A percentile compares a stretch with the other conserved stretches of the same genome.
Evolutionary conservation across 1,140 invertebrate genomes (phyloP).

Genomic region (Drosophila serrata): DNA sequence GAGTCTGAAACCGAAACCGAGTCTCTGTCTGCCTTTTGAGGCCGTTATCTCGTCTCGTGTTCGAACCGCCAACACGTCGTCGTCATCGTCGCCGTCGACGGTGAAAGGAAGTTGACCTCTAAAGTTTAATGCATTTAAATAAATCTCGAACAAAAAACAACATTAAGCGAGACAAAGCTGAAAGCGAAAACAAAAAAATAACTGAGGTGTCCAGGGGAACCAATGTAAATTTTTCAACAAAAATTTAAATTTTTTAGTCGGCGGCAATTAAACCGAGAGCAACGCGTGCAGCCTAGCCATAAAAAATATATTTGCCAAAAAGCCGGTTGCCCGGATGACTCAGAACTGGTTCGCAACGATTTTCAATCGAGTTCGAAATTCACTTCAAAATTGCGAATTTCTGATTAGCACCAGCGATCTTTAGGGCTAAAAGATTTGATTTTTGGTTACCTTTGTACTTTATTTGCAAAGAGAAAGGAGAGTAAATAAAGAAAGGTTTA

Average conservation of each 20-base stretch:
- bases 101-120: slow-evolving; percentile 84
- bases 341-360: slow-evolving; percentile 49
- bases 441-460: background rate
- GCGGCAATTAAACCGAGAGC: slow-evolving; percentile 71
- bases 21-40: slow-evolving; percentile 14
- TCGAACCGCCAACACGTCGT: slow-evolving; percentile 58
- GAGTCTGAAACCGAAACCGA: slow-evolving; percentile 40
- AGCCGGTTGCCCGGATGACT: slow-evolving; percentile 51
- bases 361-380: slow-evolving; percentile 36
- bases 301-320: slow-evolving; percentile 64
- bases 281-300: slow-evolving; percentile 75
- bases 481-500: background rate
- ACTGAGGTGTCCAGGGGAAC: background rate
- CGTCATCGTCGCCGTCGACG: slow-evolving; percentile 32
- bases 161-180: slow-evolving; percentile 74
- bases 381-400: slow-evolving; percentile 4
- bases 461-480: background rate
- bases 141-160: slow-evolving; percentile 63
- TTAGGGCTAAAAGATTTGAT: background rate
- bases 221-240: slow-evolving; percentile 50
- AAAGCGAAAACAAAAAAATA: slow-evolving; percentile 67
- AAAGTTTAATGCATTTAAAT: slow-evolving; percentile 84
- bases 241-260: slow-evolving; percentile 72
- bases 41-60: slow-evolving; percentile 47
- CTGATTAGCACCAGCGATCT: background rate